Evolutionary conservation across 2,113 vertebrate species (phyloP), one percentile per base, ranked within the genome.

Genomic region (Nannospalax galili): DNA sequence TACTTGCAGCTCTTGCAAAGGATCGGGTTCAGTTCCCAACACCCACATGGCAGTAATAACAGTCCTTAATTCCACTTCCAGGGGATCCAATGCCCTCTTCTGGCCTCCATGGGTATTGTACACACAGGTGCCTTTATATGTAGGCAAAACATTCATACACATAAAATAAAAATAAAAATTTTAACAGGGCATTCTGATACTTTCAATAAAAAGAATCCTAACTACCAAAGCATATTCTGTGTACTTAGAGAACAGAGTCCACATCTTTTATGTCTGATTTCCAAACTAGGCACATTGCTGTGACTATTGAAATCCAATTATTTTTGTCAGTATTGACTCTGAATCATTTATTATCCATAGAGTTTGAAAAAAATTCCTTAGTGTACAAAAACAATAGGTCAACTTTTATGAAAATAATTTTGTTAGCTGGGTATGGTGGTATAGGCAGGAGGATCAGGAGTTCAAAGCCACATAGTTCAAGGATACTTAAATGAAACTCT

Each of bases 351-450:
- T 26, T 37, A 93, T 56, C 17, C 58, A 52, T 1, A 65, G 78
- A 89, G 37, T 67, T 65, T 89, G 73, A 60, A 77, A 88, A 94
- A 88, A 77, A 96, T 79, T 91, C 52, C 32, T 84, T 20, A 84
- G 73, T 69, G 19, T 88, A 94, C 15, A 88, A 62, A 87, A 69
- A 11, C 40, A 16, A 28, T 56, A 40, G 45, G 48, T 77, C 42
- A 96, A n/a, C 10, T 79, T 88, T 60, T 88, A 69, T 73, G 58
- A 79, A 95, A 93, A 69, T 37, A 80, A 89, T 35, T 84, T 69
- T 32, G 28, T 70, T 81, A 48, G 42, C 40, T 42, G 42, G 74
- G 42, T 7, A 15, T 48, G 40, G 74, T 45, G 26, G 42, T 42
- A 75, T 2, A 72, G 19, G 70, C 19, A 40, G 37, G 70, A 35